Evolutionary conservation across 2,113 vertebrate genomes (phyloP).

Genomic region (Mastomys natalensis): DNA sequence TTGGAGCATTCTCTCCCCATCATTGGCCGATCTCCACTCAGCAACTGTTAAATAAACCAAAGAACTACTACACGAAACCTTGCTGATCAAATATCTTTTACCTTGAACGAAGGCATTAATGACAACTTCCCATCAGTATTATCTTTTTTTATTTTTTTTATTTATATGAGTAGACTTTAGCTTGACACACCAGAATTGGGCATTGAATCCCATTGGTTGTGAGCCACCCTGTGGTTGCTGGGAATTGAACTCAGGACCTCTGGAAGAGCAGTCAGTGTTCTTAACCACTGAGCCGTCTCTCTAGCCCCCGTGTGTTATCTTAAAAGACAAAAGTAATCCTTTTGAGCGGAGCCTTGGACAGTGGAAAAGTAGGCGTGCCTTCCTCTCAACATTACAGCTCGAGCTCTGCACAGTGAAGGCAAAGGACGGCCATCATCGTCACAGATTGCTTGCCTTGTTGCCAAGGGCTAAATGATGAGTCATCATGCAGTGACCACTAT

Average conservation of each 20-base stretch:
- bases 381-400: neutral
- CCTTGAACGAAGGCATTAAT: neutral
- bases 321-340: neutral
- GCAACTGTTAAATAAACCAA: slow-evolving; percentile 47
- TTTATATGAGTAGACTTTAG: too few species aligned
- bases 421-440: neutral
- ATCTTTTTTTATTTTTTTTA: too few species aligned
- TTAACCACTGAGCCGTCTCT: neutral
- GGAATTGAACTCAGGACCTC: neutral
- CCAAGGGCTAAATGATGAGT: neutral
- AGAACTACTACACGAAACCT: slow-evolving; percentile 32
- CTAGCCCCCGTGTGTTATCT: neutral
- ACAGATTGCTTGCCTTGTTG: neutral
- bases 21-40: neutral
- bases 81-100: neutral
- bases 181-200: too few species aligned
- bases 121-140: neutral
- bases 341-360: neutral
- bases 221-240: too few species aligned
- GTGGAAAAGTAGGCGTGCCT: neutral
- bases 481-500: neutral
- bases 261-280: neutral
- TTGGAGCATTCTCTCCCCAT: neutral
- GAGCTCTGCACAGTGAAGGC: neutral
- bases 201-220: too few species aligned